Conservation (phyloP, 2,113 vertebrate genomes). For the Donacobius atricapilla region DNA sequence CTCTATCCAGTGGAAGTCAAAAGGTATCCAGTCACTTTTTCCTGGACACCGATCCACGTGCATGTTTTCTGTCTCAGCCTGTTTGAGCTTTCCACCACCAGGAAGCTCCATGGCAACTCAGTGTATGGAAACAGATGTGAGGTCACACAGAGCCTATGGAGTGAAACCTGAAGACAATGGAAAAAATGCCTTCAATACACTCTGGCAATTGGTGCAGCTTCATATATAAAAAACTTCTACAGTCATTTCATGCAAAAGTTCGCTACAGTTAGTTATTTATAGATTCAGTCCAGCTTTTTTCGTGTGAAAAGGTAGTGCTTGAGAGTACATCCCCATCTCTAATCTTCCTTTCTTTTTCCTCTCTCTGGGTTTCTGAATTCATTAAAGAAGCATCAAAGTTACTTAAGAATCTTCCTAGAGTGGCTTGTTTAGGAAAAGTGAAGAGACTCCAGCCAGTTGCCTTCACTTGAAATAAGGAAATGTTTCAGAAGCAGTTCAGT, state of each 20-base stretch:
- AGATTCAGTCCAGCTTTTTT: neutral
- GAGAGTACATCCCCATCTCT: neutral
- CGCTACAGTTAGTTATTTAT: neutral
- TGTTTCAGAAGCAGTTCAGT: neutral
- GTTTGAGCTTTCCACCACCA: neutral
- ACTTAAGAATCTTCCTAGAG: neutral
- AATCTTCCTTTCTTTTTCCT: neutral
- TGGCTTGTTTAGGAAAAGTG: neutral
- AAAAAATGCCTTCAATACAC: neutral
- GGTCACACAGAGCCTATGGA: neutral
- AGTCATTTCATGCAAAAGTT: neutral
- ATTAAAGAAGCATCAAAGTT: neutral
- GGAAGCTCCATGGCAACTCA: constrained; percentile 6
- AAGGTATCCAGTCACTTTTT: neutral
- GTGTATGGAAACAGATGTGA: constrained; percentile 24
- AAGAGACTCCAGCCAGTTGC: neutral
- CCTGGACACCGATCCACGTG: neutral
- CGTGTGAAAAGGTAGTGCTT: neutral
- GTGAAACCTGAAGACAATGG: constrained; percentile 22
- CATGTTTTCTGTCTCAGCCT: neutral
- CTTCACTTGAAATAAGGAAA: neutral
- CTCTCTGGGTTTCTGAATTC: neutral
- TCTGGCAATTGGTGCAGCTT: neutral
- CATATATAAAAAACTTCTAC: neutral
- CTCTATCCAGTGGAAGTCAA: neutral